A percentile compares a stretch with the other conserved stretches of the same genome.
These are phyloP conservation scores for Drosophila saltans DNA, from an alignment of 1,140 invertebrate species.

Conservation along the genomic window DNA sequence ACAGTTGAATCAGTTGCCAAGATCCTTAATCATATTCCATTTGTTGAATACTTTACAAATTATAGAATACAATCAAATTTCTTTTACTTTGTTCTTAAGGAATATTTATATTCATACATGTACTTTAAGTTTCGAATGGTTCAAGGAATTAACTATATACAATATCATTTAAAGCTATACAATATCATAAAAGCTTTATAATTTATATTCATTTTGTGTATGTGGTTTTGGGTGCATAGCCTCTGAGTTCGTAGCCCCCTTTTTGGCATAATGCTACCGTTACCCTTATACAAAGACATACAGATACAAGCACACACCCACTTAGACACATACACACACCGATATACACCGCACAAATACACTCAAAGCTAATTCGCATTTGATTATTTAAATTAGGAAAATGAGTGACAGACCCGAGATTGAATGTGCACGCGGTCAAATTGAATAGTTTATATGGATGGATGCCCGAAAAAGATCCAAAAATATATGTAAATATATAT, in stretches of 20 bases:
- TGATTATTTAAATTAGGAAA: slow-evolving; percentile 77
- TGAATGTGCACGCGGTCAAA: slow-evolving; percentile 50
- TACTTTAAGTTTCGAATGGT: not conserved
- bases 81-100: too few species aligned
- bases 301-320: not conserved
- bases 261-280: slow-evolving; percentile 8
- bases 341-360: slow-evolving; percentile 12
- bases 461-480: slow-evolving; percentile 58
- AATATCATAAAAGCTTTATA: not conserved
- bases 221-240: not conserved
- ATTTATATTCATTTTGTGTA: slow-evolving; percentile 6
- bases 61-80: too few species aligned
- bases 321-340: not conserved
- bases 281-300: slow-evolving; percentile 1
- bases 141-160: not conserved
- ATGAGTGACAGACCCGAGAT: slow-evolving; percentile 66
- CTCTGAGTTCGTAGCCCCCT: slow-evolving; percentile 14
- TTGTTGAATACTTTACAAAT: too few species aligned
- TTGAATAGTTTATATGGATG: slow-evolving; percentile 69
- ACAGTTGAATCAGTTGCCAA: not conserved
- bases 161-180: not conserved
- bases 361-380: slow-evolving; percentile 62
- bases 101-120: too few species aligned
- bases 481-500: slow-evolving; percentile 32
- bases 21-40: too few species aligned